A percentile compares a stretch with the other conserved stretches of the same genome.
phyloP scores from a whole-genome alignment of 1,140 invertebrate species.

The Myzus persicae region DNA sequence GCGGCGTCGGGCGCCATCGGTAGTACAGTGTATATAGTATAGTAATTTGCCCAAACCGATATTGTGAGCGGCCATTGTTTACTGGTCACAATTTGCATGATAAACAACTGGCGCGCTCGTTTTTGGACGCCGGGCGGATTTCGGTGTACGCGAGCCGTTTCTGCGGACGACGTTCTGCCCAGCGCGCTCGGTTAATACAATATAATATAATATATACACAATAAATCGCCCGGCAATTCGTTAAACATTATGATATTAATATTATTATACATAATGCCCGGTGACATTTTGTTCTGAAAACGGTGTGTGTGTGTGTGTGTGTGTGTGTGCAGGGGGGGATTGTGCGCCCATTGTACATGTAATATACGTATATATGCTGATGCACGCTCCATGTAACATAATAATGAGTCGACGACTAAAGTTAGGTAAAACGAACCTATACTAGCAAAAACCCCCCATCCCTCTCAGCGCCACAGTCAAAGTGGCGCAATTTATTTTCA shows the following conservation, averaged over 20 bases:
- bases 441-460: background rate
- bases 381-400: background rate
- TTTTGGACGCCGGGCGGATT: background rate
- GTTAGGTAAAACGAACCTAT: background rate
- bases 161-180: background rate
- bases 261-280: background rate
- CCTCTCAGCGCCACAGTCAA: too few relatives aligned
- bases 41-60: constrained; percentile 41
- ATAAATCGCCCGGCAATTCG: constrained; percentile 5
- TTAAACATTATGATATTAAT: background rate
- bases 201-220: background rate
- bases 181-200: background rate
- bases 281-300: background rate
- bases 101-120: constrained; percentile 25
- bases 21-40: background rate
- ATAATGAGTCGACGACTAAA: background rate
- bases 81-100: constrained; percentile 51
- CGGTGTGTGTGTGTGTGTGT: background rate
- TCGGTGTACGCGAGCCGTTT: background rate
- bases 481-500: too few relatives aligned
- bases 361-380: background rate
- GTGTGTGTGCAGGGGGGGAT: too few relatives aligned
- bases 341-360: background rate
- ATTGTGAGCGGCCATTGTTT: constrained; percentile 49
- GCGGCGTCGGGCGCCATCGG: background rate